phyloP scores from a whole-genome alignment of 1,140 invertebrate genomes.

The Bacillus rossius region DNA sequence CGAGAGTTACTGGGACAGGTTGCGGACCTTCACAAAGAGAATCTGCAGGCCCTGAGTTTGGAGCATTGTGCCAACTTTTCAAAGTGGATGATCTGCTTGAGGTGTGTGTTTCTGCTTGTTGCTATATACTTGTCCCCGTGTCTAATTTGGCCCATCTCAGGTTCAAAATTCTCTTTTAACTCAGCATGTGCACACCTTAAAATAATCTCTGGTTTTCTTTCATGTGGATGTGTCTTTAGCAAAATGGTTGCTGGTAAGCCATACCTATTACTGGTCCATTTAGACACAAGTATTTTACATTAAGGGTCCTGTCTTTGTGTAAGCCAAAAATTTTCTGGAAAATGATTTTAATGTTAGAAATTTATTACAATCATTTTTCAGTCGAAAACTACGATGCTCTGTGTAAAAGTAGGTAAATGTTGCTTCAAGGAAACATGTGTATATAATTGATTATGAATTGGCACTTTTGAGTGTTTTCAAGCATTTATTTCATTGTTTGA shows the following conservation, averaged over 20 bases:
- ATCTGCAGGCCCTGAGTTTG: not conserved
- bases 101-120: not conserved
- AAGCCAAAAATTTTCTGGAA: too few species aligned
- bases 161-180: not conserved
- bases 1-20: not conserved
- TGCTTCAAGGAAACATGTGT: too few species aligned
- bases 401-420: too few species aligned
- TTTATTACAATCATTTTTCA: too few species aligned
- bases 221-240: not conserved
- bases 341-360: too few species aligned
- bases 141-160: not conserved
- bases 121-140: too few species aligned
- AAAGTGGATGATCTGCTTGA: slow-evolving; percentile 1
- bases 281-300: not conserved
- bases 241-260: not conserved
- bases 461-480: too few species aligned
- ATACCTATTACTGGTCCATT: not conserved
- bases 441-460: too few species aligned
- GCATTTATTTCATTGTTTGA: too few species aligned
- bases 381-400: too few species aligned
- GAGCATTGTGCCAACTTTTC: not conserved
- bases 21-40: not conserved
- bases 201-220: not conserved
- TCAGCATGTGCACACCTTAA: not conserved
- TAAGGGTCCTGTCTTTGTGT: not conserved